Conservation (phyloP, 2,888 invertebrate genomes). For the Germaria angustata region DNA sequence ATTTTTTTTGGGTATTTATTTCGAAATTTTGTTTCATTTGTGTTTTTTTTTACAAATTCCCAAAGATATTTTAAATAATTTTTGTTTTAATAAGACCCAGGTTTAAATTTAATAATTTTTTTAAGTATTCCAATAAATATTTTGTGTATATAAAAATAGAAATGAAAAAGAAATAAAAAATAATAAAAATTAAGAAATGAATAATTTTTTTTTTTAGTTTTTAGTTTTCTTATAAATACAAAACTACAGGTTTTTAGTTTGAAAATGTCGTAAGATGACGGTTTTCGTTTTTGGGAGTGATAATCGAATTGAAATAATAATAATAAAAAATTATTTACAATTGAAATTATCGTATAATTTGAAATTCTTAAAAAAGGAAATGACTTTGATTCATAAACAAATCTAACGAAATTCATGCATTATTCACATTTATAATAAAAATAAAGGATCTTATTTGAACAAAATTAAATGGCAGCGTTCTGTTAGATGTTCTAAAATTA, state of each 20-base stretch:
- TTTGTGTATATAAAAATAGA: constrained; percentile 61
- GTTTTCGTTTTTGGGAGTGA: background rate
- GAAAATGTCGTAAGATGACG: background rate
- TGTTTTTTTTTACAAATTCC: constrained; percentile 42
- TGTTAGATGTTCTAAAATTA: too few species aligned
- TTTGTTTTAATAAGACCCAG: constrained; percentile 49
- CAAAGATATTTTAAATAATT: constrained; percentile 41
- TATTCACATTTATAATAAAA: constrained; percentile 36
- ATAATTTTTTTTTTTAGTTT: constrained; percentile 33
- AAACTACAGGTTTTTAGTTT: background rate
- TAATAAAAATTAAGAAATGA: constrained; percentile 68
- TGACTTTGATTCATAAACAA: constrained; percentile 12
- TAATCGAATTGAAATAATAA: constrained; percentile 4
- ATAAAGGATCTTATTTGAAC: background rate
- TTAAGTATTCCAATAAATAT: constrained; percentile 62
- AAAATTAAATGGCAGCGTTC: constrained; percentile 15
- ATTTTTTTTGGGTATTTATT: constrained; percentile 54
- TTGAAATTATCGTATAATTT: background rate
- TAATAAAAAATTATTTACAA: constrained; percentile 35
- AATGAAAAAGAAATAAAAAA: constrained; percentile 69
- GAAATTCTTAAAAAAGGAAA: background rate
- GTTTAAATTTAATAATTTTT: constrained; percentile 36
- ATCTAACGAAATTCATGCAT: constrained; percentile 29
- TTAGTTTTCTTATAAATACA: constrained; percentile 55
- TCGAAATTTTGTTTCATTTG: constrained; percentile 48